Evolutionary conservation across 2,113 vertebrate species (phyloP).

Genomic region (Cynoglossus semilaevis): DNA sequence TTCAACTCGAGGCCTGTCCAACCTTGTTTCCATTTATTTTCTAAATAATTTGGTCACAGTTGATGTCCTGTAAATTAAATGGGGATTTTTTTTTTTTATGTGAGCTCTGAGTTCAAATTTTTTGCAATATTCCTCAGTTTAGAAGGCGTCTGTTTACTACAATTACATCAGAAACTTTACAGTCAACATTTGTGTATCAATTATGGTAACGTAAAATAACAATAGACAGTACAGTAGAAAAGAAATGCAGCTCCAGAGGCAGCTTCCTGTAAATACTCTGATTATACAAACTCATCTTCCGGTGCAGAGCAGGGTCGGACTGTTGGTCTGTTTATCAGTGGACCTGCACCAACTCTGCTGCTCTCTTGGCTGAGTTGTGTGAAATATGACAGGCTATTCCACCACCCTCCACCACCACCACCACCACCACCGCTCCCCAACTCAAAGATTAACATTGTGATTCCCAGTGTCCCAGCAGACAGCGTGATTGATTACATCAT

Average conservation of each 20-base stretch:
- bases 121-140: too few relatives aligned
- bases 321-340: not conserved
- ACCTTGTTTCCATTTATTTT: not conserved
- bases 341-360: slow-evolving; percentile 2
- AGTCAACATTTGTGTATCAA: too few relatives aligned
- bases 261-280: not conserved
- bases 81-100: too few relatives aligned
- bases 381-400: slow-evolving; percentile 53
- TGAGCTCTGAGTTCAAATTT: too few relatives aligned
- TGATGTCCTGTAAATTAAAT: not conserved
- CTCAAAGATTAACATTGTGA: slow-evolving; percentile 76
- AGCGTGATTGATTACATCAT: slow-evolving; percentile 80
- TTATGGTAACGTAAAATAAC: not conserved
- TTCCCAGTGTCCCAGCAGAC: slow-evolving; percentile 73
- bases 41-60: not conserved
- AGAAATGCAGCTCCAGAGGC: slow-evolving; percentile 17
- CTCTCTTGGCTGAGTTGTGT: slow-evolving; percentile 26
- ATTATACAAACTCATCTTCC: not conserved
- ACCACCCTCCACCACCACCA: not conserved
- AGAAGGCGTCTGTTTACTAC: too few relatives aligned
- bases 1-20: not conserved
- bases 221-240: not conserved
- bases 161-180: too few relatives aligned
- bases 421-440: slow-evolving; percentile 43
- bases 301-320: too few relatives aligned